Percentiles rank a stretch among this genome's conserved stretches.
These are phyloP conservation scores for Melangyna quadrimaculata DNA, from an alignment of 2,888 invertebrate species.

Conservation along the genomic window DNA sequence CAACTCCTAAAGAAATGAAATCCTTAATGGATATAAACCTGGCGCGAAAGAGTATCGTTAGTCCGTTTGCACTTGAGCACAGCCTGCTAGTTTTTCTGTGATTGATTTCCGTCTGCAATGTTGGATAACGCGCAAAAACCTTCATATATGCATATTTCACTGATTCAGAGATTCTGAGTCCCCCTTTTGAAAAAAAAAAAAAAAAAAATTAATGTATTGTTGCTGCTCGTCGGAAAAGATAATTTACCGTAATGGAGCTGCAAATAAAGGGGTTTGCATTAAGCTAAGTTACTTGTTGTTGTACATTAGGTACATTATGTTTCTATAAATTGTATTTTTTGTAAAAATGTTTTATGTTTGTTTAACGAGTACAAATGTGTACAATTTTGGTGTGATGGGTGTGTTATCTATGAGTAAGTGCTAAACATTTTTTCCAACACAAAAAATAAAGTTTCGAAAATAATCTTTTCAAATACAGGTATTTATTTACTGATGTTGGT, in stretches of 20 bases:
- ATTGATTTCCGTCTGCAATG: constrained; percentile 67
- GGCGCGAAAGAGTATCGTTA: constrained; percentile 63
- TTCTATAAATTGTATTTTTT: constrained; percentile 34
- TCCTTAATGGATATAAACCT: constrained; percentile 67
- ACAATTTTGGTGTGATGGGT: constrained; percentile 3
- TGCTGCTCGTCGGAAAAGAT: constrained; percentile 58
- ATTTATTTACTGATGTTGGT: neutral
- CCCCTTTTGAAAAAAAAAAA: constrained; percentile 19
- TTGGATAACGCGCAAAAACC: constrained; percentile 40
- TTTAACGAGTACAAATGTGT: constrained; percentile 6
- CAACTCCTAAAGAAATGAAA: constrained; percentile 66
- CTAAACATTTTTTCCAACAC: neutral
- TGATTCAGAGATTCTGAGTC: constrained; percentile 34
- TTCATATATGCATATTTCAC: constrained; percentile 51
- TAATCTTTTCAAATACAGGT: neutral
- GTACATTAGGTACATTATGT: constrained; percentile 24
- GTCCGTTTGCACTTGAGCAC: constrained; percentile 64
- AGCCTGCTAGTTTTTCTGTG: constrained; percentile 64
- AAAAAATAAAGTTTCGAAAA: neutral
- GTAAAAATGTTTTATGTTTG: constrained; percentile 14
- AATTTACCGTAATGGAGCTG: constrained; percentile 66
- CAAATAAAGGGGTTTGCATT: constrained; percentile 52
- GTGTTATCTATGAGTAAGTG: neutral
- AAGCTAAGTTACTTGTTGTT: constrained; percentile 40
- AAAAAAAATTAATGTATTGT: constrained; percentile 44